Evolutionary conservation across 1,140 invertebrate genomes (phyloP).

Genomic region (Sminthurinus signatus): DNA sequence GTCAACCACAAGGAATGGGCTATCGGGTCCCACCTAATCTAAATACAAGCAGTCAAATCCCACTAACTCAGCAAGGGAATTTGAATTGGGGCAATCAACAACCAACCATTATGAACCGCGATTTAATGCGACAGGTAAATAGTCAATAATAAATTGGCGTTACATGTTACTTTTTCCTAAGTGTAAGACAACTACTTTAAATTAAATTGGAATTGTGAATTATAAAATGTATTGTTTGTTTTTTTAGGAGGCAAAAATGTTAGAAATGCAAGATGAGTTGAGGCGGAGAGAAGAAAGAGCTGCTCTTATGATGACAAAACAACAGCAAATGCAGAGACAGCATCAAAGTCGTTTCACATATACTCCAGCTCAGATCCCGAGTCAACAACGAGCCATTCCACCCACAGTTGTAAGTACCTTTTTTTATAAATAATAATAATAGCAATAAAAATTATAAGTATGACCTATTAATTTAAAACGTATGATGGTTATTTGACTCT

Average conservation of each 20-base stretch:
- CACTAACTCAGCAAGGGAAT: conserved; percentile 37
- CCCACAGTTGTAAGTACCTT: no score
- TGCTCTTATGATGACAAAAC: conserved; percentile 44
- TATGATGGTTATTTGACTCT: no score
- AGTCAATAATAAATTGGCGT: no score
- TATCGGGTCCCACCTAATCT: conserved; percentile 39
- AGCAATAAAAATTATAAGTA: no score
- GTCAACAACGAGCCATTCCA: no score
- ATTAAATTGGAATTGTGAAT: no score
- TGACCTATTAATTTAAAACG: no score
- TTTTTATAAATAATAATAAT: no score
- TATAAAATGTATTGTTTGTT: no score
- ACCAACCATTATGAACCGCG: conserved; percentile 45
- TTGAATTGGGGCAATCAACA: conserved; percentile 33
- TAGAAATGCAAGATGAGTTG: conserved; percentile 75
- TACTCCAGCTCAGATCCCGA: conserved; percentile 16
- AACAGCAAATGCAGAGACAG: conserved; percentile 40
- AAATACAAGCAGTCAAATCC: neutral
- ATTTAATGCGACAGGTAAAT: conserved; percentile 57
- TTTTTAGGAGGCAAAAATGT: conserved; percentile 73
- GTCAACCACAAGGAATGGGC: conserved; percentile 29
- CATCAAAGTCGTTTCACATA: conserved; percentile 23
- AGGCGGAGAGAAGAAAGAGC: conserved; percentile 60
- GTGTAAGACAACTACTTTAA: no score
- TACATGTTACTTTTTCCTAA: no score